A percentile compares a stretch with the other conserved stretches of the same genome.
These are phyloP conservation scores for Anthophora plumipes DNA, from an alignment of 2,888 invertebrate genomes.

Conservation along the genomic window DNA sequence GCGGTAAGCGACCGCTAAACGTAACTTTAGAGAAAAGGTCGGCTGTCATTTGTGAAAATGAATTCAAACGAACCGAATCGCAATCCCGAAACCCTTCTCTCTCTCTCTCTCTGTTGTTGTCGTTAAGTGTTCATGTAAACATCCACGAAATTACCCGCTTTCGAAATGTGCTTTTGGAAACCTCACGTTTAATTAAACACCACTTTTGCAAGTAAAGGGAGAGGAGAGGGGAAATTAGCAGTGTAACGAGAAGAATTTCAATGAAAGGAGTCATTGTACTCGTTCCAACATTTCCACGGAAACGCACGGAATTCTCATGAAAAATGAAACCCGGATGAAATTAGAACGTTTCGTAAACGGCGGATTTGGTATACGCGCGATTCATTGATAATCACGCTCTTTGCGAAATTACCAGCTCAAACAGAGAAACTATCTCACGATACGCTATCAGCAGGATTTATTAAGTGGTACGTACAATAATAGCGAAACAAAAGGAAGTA, in stretches of 20 bases:
- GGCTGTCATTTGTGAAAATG: background rate
- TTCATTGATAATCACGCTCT: background rate
- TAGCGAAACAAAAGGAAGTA: background rate
- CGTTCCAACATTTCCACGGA: no score
- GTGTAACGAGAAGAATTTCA: background rate
- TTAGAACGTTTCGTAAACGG: background rate
- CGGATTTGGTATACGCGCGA: background rate
- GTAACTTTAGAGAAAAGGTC: conserved; percentile 26
- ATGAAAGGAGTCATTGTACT: background rate
- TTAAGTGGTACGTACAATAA: conserved; percentile 1
- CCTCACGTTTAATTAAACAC: conserved; percentile 13
- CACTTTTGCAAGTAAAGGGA: no score
- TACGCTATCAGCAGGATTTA: background rate
- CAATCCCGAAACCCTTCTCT: background rate
- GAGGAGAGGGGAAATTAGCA: conserved; percentile 2
- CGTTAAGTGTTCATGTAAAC: conserved; percentile 18
- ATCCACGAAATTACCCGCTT: background rate
- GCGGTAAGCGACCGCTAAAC: conserved; percentile 17
- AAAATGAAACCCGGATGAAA: background rate
- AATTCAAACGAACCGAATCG: background rate
- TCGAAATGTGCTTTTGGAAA: conserved; percentile 1
- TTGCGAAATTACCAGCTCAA: background rate
- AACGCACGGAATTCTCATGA: no score
- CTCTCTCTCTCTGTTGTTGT: background rate
- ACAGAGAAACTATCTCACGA: background rate